Percentiles rank a stretch among this genome's conserved stretches.
These are phyloP conservation scores for Luscinia luscinia DNA, from an alignment of 2,797 vertebrate species.

Conservation along the genomic window DNA sequence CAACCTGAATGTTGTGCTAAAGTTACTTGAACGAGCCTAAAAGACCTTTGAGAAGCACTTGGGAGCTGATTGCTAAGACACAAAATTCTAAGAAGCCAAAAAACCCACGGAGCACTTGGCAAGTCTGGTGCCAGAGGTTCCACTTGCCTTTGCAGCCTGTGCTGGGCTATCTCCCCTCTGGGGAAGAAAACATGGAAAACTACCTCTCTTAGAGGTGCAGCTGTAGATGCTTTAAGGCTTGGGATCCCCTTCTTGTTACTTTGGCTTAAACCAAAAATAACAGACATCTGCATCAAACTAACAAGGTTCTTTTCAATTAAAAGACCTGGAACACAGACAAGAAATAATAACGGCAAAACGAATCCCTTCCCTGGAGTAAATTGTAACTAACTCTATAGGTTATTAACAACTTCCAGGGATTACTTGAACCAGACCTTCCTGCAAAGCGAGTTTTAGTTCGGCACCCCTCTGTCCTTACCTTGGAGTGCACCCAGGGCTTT, in stretches of 20 bases:
- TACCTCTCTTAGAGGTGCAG: not conserved
- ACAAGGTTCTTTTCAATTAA: not conserved
- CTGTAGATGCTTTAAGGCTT: not conserved
- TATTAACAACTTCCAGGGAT: not conserved
- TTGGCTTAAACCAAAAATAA: not conserved
- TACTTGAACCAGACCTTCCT: not conserved
- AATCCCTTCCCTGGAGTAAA: not conserved
- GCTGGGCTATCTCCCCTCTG: not conserved
- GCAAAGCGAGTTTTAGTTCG: not conserved
- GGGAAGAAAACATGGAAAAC: not conserved
- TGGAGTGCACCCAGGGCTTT: not conserved
- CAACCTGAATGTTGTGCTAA: fast-evolving
- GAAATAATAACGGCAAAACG: fast-evolving
- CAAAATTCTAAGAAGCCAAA: not conserved
- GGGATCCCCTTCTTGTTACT: not conserved
- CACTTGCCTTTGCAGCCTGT: not conserved
- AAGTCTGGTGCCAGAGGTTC: not conserved
- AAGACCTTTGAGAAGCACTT: not conserved
- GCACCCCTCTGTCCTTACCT: constrained; percentile 40
- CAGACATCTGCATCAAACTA: not conserved
- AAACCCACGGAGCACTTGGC: fast-evolving
- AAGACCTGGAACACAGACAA: not conserved
- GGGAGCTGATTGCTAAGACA: not conserved
- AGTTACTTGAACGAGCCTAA: not conserved
- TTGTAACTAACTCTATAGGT: not conserved